Evolutionary conservation across 2,888 invertebrate genomes (phyloP).

Genomic region (Anticlea derivata): DNA sequence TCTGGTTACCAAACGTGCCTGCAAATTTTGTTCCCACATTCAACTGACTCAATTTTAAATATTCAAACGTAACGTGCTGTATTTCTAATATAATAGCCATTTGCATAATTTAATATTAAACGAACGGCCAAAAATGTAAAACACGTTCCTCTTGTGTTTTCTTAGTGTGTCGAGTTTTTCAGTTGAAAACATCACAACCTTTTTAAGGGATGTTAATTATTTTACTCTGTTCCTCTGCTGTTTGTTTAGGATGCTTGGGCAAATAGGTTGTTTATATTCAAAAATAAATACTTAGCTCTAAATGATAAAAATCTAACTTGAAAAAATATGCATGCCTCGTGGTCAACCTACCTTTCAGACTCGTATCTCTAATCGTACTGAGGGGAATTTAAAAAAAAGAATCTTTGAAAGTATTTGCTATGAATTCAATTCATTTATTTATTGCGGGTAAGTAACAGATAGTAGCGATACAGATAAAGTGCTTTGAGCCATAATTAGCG

Average conservation of each 20-base stretch:
- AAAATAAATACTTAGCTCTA: constrained; percentile 18
- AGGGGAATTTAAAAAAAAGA: too few relatives aligned
- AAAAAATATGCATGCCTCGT: constrained; percentile 8
- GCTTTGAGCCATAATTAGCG: too few relatives aligned
- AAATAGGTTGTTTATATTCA: constrained; percentile 32
- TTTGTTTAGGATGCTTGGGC: constrained; percentile 34
- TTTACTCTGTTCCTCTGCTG: constrained; percentile 30
- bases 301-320: too few relatives aligned
- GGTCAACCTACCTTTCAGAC: too few relatives aligned
- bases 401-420: too few relatives aligned
- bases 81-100: constrained; percentile 69
- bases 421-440: too few relatives aligned
- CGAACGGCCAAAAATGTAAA: constrained; percentile 51
- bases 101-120: constrained; percentile 70
- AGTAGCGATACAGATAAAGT: too few relatives aligned
- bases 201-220: constrained; percentile 31
- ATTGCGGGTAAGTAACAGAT: too few relatives aligned
- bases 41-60: constrained; percentile 56
- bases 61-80: constrained; percentile 65
- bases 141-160: constrained; percentile 45
- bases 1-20: constrained; percentile 38
- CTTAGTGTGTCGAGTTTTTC: constrained; percentile 20
- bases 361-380: too few relatives aligned
- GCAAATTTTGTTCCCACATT: constrained; percentile 52
- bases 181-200: constrained; percentile 10